Evolutionary conservation across 2,888 invertebrate species (phyloP).

Genomic region (Pristionchus maxplancki): DNA sequence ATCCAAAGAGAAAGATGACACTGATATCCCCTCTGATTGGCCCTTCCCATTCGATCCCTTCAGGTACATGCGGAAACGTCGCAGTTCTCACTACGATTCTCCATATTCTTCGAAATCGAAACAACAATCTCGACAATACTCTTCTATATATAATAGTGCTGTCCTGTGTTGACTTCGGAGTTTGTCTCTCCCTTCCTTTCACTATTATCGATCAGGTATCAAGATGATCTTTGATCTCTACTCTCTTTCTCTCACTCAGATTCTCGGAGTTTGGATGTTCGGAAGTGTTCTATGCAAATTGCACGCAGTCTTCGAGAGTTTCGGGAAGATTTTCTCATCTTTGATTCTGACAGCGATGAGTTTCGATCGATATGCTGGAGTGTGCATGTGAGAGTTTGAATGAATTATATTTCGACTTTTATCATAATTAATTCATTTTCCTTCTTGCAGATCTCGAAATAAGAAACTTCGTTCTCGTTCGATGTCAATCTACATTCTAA

Average conservation of each 20-base stretch:
- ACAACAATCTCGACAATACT: slow-evolving; percentile 73
- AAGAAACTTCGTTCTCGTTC: slow-evolving; percentile 69
- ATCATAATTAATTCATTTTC: neutral
- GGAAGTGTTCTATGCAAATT: slow-evolving; percentile 74
- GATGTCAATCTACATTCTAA: slow-evolving; percentile 47
- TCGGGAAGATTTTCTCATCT: slow-evolving; percentile 75
- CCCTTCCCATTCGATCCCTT: no score
- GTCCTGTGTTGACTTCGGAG: slow-evolving; percentile 76
- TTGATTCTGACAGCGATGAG: slow-evolving; percentile 73
- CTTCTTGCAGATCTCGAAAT: slow-evolving; percentile 72
- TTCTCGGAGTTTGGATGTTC: slow-evolving; percentile 77
- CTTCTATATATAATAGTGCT: slow-evolving; percentile 75
- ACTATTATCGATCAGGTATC: slow-evolving; percentile 75
- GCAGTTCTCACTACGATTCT: slow-evolving; percentile 75
- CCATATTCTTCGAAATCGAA: slow-evolving; percentile 68
- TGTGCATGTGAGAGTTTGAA: slow-evolving; percentile 30
- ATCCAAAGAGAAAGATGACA: neutral
- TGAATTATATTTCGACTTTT: neutral
- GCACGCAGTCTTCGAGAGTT: slow-evolving; percentile 76
- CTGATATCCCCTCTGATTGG: neutral
- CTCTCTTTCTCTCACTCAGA: slow-evolving; percentile 57
- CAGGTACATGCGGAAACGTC: slow-evolving; percentile 75
- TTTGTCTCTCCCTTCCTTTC: slow-evolving; percentile 73
- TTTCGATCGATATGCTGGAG: slow-evolving; percentile 75
- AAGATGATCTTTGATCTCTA: neutral